Evolutionary conservation across 2,888 invertebrate species (phyloP).

Genomic region (Beris chalybata): DNA sequence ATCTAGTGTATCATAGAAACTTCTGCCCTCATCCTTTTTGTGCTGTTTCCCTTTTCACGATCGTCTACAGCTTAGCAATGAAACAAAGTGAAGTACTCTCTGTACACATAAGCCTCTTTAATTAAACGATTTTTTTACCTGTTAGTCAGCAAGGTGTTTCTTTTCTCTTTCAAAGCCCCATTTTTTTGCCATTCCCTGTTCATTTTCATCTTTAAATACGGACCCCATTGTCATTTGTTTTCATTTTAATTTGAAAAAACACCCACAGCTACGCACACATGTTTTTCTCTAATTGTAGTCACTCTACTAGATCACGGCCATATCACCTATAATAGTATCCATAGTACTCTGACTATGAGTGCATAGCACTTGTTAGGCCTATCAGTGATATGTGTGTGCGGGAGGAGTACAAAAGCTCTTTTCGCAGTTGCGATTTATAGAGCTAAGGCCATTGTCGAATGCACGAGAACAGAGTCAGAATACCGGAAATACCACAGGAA

Average conservation of each 20-base stretch:
- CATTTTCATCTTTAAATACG: neutral
- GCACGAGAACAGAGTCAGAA: constrained; percentile 34
- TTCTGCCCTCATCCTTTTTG: too few species aligned
- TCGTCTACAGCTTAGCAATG: too few species aligned
- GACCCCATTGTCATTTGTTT: constrained; percentile 14
- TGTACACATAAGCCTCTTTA: too few species aligned
- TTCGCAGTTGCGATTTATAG: neutral
- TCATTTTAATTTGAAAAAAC: constrained; percentile 9
- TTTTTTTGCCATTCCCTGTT: neutral
- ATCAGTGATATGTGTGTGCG: neutral
- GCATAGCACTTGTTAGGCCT: too few species aligned
- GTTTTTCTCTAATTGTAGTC: constrained; percentile 19
- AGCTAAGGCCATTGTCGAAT: constrained; percentile 22
- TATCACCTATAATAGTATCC: constrained; percentile 10
- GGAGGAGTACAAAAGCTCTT: neutral
- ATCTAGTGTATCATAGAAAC: too few species aligned
- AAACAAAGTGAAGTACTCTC: too few species aligned
- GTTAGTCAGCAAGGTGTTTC: too few species aligned
- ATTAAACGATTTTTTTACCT: too few species aligned
- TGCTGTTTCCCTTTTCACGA: too few species aligned
- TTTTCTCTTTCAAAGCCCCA: too few species aligned
- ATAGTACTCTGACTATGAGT: neutral
- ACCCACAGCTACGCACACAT: constrained; percentile 15
- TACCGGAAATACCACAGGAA: constrained; percentile 41
- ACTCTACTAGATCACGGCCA: neutral